These are phyloP conservation scores for Apis laboriosa DNA, from an alignment of 1,140 invertebrate genomes.

Conservation along the genomic window DNA sequence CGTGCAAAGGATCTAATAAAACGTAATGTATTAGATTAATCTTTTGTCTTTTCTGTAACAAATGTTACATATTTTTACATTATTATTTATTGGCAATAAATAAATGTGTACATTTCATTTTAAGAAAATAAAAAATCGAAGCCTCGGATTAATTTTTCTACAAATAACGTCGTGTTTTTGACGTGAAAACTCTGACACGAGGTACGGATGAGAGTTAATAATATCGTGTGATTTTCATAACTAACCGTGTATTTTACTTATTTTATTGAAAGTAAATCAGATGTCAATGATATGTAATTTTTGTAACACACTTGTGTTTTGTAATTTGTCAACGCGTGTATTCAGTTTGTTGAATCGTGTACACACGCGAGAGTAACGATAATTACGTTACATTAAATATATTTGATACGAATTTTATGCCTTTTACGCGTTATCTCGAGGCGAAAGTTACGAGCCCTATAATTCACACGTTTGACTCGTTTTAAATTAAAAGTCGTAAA, in stretches of 20 bases:
- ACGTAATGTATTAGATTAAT: no score
- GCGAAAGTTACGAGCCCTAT: not conserved
- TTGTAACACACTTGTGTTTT: not conserved
- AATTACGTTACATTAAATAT: not conserved
- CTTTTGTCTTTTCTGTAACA: no score
- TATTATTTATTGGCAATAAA: no score
- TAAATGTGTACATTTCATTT: no score
- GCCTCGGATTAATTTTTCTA: no score
- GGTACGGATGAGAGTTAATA: no score
- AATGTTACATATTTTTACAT: no score
- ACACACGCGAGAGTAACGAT: not conserved
- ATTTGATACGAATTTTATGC: not conserved
- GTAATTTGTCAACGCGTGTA: not conserved
- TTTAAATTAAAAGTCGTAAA: slow-evolving; percentile 25
- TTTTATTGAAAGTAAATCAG: not conserved
- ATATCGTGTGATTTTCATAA: not conserved
- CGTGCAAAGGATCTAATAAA: no score
- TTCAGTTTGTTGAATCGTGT: not conserved
- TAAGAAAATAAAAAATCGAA: no score
- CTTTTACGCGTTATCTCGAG: not conserved
- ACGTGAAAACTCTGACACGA: no score
- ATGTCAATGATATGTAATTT: not conserved
- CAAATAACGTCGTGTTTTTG: no score
- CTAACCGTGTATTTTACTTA: not conserved
- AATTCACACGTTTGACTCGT: slow-evolving; percentile 4